Evolutionary conservation across 1,140 invertebrate species (phyloP).

Genomic region (Drosophila seguyi): DNA sequence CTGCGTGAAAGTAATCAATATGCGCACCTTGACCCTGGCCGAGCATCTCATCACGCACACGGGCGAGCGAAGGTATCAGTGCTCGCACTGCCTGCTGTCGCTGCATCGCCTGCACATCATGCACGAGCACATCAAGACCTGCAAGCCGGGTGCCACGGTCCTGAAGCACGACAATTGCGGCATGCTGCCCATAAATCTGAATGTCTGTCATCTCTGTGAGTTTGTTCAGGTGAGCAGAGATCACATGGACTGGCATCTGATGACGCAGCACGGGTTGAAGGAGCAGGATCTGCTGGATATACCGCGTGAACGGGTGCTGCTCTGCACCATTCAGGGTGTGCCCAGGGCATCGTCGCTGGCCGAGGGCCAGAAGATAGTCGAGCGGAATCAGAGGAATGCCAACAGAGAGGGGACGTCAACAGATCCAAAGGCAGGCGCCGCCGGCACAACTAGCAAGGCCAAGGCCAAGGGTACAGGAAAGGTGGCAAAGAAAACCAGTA

Average conservation of each 20-base stretch:
- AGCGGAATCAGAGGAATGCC: neutral
- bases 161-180: neutral
- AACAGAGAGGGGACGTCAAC: no score
- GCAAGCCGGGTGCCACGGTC: constrained; percentile 7
- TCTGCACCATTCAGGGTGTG: constrained; percentile 22
- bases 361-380: neutral
- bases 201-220: constrained; percentile 88
- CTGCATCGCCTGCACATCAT: neutral
- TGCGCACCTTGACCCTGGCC: neutral
- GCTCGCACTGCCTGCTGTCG: constrained; percentile 85
- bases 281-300: neutral
- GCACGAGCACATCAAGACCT: constrained; percentile 22
- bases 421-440: neutral
- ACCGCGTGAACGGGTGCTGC: constrained; percentile 16
- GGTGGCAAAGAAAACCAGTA: neutral
- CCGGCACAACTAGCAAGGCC: neutral
- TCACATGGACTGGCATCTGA: constrained; percentile 86
- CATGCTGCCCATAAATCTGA: constrained; percentile 45
- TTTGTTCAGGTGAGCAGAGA: constrained; percentile 87
- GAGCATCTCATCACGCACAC: constrained; percentile 89
- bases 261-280: constrained; percentile 84
- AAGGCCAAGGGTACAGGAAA: neutral
- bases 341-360: neutral
- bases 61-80: constrained; percentile 88
- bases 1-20: constrained; percentile 40